Conservation (phyloP, 2,113 vertebrate species). For the Hypocryptadius cinnamomeus region DNA sequence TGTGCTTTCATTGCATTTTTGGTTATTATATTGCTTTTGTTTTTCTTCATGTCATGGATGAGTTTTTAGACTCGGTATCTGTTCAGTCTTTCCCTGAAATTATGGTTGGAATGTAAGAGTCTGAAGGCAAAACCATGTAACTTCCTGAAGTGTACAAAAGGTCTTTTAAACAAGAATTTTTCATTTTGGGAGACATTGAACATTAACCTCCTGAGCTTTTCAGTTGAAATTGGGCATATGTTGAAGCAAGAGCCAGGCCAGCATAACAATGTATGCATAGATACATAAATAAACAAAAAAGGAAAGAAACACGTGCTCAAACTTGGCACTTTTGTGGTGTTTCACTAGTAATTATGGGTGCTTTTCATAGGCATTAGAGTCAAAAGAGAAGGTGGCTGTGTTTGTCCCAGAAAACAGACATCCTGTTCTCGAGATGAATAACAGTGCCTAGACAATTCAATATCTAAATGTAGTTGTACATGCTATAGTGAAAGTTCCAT, state of each 20-base stretch:
- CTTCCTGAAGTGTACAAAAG: not conserved
- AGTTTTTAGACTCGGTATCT: not conserved
- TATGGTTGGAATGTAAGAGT: not conserved
- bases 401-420: not conserved
- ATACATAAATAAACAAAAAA: not conserved
- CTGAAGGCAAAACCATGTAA: not conserved
- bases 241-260: not conserved
- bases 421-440: not conserved
- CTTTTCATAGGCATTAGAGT: not conserved
- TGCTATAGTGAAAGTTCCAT: not conserved
- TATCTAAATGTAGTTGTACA: not conserved
- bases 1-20: not conserved
- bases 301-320: not conserved
- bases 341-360: not conserved
- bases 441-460: not conserved
- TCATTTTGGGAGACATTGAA: not conserved
- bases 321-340: not conserved
- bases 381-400: not conserved
- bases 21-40: not conserved
- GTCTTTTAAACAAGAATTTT: not conserved
- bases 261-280: not conserved
- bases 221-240: not conserved
- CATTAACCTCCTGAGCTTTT: not conserved
- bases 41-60: not conserved
- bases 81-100: not conserved